Evolutionary conservation across 2,797 vertebrate species (phyloP).

Genomic region (Hydrophis major): DNA sequence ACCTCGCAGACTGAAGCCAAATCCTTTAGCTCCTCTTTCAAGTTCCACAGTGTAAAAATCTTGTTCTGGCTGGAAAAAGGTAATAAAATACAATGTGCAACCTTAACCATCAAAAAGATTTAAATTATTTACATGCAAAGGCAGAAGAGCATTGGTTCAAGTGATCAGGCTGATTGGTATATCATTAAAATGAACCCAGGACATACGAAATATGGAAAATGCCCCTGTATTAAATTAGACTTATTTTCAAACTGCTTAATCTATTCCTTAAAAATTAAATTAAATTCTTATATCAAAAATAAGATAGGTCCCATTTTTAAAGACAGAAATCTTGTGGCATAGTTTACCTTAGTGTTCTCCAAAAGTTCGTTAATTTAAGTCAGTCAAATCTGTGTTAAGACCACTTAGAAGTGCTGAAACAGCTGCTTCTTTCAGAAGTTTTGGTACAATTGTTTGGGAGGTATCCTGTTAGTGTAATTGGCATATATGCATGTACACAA

Average conservation of each 20-base stretch:
- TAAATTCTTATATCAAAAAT: background rate
- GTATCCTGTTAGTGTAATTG: background rate
- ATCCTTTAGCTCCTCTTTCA: slow-evolving; percentile 95
- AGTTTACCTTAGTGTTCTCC: background rate
- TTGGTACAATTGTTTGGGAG: background rate
- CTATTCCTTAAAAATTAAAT: background rate
- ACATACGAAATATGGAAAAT: background rate
- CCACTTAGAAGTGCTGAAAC: background rate
- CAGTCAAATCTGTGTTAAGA: background rate
- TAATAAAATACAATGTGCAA: slow-evolving; percentile 1
- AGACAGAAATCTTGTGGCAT: background rate
- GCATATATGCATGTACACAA: background rate
- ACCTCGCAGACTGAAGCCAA: slow-evolving; percentile 96
- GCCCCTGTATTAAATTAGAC: background rate
- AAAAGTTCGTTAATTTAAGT: background rate
- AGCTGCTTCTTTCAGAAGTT: background rate
- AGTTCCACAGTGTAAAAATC: slow-evolving; percentile 96
- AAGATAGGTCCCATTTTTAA: background rate
- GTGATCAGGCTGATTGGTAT: background rate
- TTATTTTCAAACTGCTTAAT: slow-evolving; percentile 1
- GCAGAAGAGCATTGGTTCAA: background rate
- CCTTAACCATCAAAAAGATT: background rate
- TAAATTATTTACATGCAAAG: background rate
- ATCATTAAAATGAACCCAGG: background rate
- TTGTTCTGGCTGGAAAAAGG: slow-evolving; percentile 77